Base-by-base conservation (phyloP, 2,113 vertebrate species). In the Leptobrachium ailaonicum region DNA sequence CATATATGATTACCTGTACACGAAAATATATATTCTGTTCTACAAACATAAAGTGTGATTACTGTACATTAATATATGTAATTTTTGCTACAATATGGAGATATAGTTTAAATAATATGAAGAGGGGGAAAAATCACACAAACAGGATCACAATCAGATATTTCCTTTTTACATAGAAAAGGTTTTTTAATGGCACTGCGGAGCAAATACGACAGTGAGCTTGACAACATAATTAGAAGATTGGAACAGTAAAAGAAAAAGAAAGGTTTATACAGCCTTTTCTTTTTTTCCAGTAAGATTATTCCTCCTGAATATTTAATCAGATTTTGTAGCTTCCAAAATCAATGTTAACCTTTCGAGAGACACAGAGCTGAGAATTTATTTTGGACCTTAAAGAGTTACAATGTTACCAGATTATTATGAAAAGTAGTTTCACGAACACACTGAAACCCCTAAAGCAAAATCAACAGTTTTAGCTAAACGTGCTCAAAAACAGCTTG, bases 211-310 rank as follows among this genome's bases (percentile, higher is more conserved):
- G 86, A 88, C 89, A 86, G 90, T 85, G 84, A 87, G 86, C 87
- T 85, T 93, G 93, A 93, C 92, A 92, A 90, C 91, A 90, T 94
- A 93, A 94, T 94, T 92, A 93, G 92, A 91, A 92, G 91, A 91
- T 86, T 93, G 90, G 91, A 91, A 87, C 77, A 71, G 86, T 87
- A 87, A 88, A 88, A 87, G 89, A 88, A 90, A 88, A 88, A 88
- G 91, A 88, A 85, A 88, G 91, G 91, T 91, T 87, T 88, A 85
- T 85, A 83, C 88, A 84, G 90, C 89, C 87, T 90, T 87, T 87
- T 84, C 90, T 83, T 89, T 88, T 88, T 88, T 88, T 90, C 86
- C 90, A 90, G 86, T 89, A 89, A 92, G 92, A 92, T 92, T 88
- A 90, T 91, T 90, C 90, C 88, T 87, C 80, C 88, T 90, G 92